These are phyloP conservation scores for Temnothorax longispinosus DNA, from an alignment of 1,140 invertebrate species.

Conservation along the genomic window DNA sequence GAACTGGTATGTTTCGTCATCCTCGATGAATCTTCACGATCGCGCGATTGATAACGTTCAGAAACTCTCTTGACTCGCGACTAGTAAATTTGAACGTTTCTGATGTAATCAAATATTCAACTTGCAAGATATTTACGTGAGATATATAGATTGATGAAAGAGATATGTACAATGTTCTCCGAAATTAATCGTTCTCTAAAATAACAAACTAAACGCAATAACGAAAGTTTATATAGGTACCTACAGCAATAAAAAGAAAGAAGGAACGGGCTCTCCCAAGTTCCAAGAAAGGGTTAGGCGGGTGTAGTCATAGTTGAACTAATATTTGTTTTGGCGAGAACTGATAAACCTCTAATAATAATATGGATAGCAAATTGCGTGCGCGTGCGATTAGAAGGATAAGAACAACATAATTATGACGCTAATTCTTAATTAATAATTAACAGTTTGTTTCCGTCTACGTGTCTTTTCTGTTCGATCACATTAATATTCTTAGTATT, in stretches of 20 bases:
- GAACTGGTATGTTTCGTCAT: slow-evolving; percentile 6
- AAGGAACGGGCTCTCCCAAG: not conserved
- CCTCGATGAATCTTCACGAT: slow-evolving; percentile 12
- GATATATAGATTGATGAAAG: not conserved
- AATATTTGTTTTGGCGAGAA: not conserved
- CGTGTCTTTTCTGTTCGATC: not conserved
- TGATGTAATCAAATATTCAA: not conserved
- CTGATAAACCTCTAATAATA: not conserved
- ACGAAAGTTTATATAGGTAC: not conserved
- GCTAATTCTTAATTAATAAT: not conserved
- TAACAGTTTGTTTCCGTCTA: not conserved
- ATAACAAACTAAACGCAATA: not conserved
- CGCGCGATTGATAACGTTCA: not conserved
- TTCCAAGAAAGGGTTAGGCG: not conserved
- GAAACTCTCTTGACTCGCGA: not conserved
- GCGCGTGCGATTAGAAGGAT: not conserved
- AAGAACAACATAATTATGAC: not conserved
- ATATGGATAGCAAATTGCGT: not conserved
- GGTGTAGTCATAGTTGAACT: not conserved
- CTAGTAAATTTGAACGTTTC: slow-evolving; percentile 20
- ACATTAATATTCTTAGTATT: not conserved
- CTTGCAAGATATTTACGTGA: not conserved
- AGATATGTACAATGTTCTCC: not conserved
- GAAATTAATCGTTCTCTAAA: not conserved
- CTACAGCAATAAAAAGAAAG: not conserved